phyloP scores from a whole-genome alignment of 2,113 vertebrate genomes.

The Ptychochromis oligacanthus region DNA sequence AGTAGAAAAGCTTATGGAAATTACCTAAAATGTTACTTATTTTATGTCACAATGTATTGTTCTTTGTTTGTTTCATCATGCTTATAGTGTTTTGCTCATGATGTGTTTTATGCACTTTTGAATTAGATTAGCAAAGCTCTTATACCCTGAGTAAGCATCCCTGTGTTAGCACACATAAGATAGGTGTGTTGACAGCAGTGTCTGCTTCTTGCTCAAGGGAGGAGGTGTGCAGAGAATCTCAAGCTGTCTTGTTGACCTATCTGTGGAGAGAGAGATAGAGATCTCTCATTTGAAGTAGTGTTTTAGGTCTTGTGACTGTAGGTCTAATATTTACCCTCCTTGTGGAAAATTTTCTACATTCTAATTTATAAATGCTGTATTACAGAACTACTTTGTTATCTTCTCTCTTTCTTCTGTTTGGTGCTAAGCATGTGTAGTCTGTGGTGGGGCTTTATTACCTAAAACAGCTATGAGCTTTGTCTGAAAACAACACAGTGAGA shows the following conservation, averaged over 20 bases:
- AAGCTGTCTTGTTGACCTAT: neutral
- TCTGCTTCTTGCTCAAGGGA: neutral
- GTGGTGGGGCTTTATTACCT: neutral
- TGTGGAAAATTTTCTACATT: neutral
- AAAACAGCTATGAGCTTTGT: neutral
- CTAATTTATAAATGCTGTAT: neutral
- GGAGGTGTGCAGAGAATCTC: neutral
- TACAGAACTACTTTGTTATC: neutral
- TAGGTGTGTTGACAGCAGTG: neutral
- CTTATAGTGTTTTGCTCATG: neutral
- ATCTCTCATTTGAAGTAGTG: neutral
- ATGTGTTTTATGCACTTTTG: neutral
- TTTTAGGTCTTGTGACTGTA: neutral
- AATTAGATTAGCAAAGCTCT: neutral
- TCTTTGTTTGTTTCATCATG: neutral
- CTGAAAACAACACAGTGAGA: neutral
- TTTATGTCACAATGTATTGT: neutral
- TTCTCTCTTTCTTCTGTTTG: neutral
- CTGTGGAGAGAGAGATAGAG: neutral
- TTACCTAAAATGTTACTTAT: neutral
- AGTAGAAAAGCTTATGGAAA: neutral
- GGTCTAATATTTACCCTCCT: neutral
- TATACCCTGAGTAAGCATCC: neutral
- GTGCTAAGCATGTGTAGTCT: too few relatives aligned
- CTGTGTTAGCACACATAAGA: neutral